These are phyloP conservation scores for Amblyopsis rosae DNA, from an alignment of 2,113 vertebrate species.

Conservation along the genomic window DNA sequence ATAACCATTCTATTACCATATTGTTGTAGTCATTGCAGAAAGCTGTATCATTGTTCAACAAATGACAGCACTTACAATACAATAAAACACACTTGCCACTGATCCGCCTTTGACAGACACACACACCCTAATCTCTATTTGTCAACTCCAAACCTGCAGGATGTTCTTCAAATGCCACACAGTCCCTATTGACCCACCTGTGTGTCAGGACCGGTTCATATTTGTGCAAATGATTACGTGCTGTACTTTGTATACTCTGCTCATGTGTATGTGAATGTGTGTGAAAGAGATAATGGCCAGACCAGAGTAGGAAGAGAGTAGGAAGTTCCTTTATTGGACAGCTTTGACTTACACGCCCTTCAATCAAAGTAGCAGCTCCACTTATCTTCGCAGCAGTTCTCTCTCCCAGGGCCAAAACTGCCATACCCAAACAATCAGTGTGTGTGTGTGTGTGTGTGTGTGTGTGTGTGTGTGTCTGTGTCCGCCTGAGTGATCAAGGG, in stretches of 20 bases:
- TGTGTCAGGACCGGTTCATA: conserved; percentile 31
- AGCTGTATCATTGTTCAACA: background rate
- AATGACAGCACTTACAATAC: background rate
- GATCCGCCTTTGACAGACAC: conserved; percentile 16
- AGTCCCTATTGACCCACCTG: conserved; percentile 21
- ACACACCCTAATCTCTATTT: conserved; percentile 42
- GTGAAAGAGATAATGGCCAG: background rate
- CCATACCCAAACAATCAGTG: background rate
- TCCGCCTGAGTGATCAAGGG: conserved; percentile 23
- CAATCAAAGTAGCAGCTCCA: background rate
- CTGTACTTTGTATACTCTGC: background rate
- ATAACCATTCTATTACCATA: too few relatives aligned
- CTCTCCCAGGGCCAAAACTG: background rate
- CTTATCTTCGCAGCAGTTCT: background rate
- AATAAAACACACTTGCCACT: conserved; percentile 9
- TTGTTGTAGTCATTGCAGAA: too few relatives aligned
- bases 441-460: conserved; percentile 10
- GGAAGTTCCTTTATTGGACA: conserved; percentile 10
- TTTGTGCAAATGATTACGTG: background rate
- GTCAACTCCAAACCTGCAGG: conserved; percentile 10
- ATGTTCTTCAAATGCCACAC: conserved; percentile 47
- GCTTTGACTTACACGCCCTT: conserved; percentile 2
- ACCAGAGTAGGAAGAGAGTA: background rate
- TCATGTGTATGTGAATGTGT: background rate
- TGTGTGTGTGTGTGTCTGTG: background rate